Conservation (phyloP, 2,888 invertebrate genomes). For the Phortica okadai region DNA sequence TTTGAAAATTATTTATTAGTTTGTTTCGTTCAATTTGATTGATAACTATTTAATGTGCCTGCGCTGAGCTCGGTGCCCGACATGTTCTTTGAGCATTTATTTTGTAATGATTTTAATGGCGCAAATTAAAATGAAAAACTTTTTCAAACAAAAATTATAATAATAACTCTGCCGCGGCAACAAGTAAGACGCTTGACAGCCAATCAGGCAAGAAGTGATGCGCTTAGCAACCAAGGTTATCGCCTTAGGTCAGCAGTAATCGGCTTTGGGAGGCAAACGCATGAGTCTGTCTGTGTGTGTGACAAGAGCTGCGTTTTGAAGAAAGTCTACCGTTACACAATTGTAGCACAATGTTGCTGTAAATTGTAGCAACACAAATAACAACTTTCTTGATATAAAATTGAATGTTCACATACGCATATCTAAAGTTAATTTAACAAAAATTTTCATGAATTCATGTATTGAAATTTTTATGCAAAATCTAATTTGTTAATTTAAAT, state of each 20-base stretch:
- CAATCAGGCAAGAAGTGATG: background rate
- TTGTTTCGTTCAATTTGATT: conserved; percentile 1
- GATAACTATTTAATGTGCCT: conserved; percentile 11
- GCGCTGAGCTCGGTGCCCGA: background rate
- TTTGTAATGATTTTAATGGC: background rate
- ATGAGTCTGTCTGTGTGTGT: too few species aligned
- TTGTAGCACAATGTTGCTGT: too few species aligned
- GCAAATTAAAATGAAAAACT: background rate
- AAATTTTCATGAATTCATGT: conserved; percentile 19
- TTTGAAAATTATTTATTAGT: background rate
- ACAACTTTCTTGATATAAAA: background rate
- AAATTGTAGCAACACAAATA: background rate
- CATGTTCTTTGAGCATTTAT: background rate
- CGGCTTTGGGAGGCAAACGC: background rate
- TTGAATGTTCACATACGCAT: background rate
- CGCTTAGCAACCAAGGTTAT: background rate
- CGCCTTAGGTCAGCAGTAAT: background rate
- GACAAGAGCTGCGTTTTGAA: too few species aligned
- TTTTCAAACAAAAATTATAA: background rate
- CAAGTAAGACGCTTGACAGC: background rate
- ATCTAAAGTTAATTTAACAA: background rate
- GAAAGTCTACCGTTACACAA: too few species aligned
- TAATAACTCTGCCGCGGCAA: background rate
- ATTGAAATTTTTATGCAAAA: conserved; percentile 51
- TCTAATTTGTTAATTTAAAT: conserved; percentile 50